phyloP scores from a whole-genome alignment of 2,888 invertebrate genomes.

The Lithosia quadra region DNA sequence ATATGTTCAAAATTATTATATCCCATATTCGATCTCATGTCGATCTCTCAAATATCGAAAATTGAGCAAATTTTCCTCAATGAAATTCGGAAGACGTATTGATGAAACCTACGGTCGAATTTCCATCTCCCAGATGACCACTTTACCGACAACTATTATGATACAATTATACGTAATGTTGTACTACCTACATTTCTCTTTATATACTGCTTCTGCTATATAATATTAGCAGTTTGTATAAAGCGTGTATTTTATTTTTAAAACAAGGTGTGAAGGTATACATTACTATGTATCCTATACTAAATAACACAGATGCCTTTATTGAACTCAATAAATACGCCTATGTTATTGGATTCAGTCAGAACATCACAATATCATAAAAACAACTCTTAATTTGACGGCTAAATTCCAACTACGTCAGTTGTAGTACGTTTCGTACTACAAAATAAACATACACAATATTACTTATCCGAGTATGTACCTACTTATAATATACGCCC shows the following conservation, averaged over 20 bases:
- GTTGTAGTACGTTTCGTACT: background rate
- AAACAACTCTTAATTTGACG: slow-evolving; percentile 4
- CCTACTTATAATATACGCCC: background rate
- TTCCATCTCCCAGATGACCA: background rate
- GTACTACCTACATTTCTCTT: background rate
- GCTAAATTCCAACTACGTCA: slow-evolving; percentile 4
- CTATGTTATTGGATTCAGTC: slow-evolving; percentile 4
- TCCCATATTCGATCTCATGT: too few species aligned
- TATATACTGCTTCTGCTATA: too few species aligned
- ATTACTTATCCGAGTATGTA: background rate
- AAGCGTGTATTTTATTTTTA: background rate
- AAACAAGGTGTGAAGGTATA: slow-evolving; percentile 4
- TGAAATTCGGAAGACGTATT: background rate
- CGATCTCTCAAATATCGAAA: too few species aligned
- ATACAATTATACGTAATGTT: background rate
- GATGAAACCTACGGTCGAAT: background rate
- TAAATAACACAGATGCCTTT: background rate
- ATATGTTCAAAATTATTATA: too few species aligned
- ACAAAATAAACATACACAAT: slow-evolving; percentile 2
- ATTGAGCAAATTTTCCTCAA: too few species aligned
- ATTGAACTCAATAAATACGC: slow-evolving; percentile 4
- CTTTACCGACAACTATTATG: background rate
- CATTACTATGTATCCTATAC: background rate
- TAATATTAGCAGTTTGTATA: background rate
- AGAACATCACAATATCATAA: slow-evolving; percentile 4